Conservation (phyloP, 2,113 vertebrate genomes). For the Apus apus region DNA sequence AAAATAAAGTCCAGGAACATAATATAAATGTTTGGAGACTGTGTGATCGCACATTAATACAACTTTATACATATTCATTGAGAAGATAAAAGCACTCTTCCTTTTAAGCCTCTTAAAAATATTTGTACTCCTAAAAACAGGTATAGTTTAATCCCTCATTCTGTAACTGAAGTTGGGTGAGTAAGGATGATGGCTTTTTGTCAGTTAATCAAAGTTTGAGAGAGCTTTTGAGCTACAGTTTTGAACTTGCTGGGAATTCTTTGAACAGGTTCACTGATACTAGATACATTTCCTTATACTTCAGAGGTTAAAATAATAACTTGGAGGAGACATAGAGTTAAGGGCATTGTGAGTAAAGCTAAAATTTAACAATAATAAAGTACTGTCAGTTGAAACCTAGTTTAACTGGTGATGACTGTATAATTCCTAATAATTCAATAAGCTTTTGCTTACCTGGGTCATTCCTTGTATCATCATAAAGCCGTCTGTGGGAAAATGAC, state of each 20-base stretch:
- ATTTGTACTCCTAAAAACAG: background rate
- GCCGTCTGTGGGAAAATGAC: conserved; percentile 83
- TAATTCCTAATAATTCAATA: background rate
- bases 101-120: background rate
- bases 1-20: background rate
- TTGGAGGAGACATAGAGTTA: background rate
- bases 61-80: background rate
- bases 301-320: background rate
- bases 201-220: background rate
- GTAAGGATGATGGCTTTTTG: background rate
- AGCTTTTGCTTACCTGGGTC: conserved; percentile 81
- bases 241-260: background rate
- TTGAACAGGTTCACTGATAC: background rate
- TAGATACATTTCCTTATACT: background rate
- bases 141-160: background rate
- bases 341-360: background rate
- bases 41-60: background rate
- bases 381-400: background rate
- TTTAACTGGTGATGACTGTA: background rate
- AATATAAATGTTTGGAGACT: background rate
- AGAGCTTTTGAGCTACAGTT: background rate
- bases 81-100: background rate
- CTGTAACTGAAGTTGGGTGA: background rate
- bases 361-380: background rate
- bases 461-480: conserved; percentile 82